Conservation (phyloP, 2,888 invertebrate species). For the Drepana falcataria region DNA sequence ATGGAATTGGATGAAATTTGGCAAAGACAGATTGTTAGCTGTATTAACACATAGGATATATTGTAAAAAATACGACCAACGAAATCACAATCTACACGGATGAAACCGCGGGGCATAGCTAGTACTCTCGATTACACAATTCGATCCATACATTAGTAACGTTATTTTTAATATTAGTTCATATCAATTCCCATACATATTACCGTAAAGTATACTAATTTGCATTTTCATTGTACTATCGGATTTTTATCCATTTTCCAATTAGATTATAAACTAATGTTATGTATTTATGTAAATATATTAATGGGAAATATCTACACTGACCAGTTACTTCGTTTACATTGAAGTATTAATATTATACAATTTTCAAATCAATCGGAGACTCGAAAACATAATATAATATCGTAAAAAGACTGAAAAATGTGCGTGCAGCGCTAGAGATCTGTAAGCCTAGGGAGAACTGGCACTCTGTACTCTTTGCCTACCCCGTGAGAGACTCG, state of each 20-base stretch:
- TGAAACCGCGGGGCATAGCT: too few relatives aligned
- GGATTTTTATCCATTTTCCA: not conserved
- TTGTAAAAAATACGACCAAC: too few relatives aligned
- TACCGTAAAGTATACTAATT: not conserved
- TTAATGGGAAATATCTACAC: not conserved
- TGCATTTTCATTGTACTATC: not conserved
- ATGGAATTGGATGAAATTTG: too few relatives aligned
- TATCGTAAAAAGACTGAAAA: not conserved
- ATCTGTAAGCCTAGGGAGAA: too few relatives aligned
- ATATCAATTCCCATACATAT: not conserved
- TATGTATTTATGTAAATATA: constrained; percentile 1
- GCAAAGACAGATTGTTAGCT: too few relatives aligned
- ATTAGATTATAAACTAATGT: not conserved
- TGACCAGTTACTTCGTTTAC: not conserved
- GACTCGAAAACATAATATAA: not conserved
- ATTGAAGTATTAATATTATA: not conserved
- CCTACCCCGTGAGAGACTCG: too few relatives aligned
- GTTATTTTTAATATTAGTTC: not conserved
- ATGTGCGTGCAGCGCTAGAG: too few relatives aligned
- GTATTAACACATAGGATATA: too few relatives aligned
- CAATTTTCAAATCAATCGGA: not conserved
- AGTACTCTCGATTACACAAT: too few relatives aligned
- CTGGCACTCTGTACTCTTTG: too few relatives aligned
- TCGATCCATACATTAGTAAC: too few relatives aligned
- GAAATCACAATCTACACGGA: too few relatives aligned